phyloP scores from a whole-genome alignment of 1,140 invertebrate genomes.

The Lethocerus indicus region DNA sequence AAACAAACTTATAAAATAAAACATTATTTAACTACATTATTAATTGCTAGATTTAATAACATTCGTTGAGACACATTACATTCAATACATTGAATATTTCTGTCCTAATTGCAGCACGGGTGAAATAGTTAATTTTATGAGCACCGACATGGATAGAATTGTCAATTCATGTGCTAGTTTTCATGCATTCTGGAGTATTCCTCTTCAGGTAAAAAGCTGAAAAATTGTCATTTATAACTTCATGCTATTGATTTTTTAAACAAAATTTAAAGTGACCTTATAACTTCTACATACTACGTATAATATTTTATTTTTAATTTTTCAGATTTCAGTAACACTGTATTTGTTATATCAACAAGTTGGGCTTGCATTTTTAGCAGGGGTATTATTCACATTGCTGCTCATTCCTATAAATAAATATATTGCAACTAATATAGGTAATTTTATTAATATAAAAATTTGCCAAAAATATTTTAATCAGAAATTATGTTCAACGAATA shows the following conservation, averaged over 20 bases:
- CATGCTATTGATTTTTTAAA: background rate
- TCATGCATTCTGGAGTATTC: conserved; percentile 93
- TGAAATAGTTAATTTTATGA: conserved; percentile 93
- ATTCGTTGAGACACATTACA: no score
- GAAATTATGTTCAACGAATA: no score
- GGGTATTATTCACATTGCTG: conserved; percentile 67
- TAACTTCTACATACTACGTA: background rate
- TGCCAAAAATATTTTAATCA: no score
- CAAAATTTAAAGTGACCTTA: background rate
- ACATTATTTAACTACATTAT: no score
- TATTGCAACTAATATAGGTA: conserved; percentile 78
- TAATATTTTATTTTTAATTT: conserved; percentile 19
- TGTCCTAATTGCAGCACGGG: conserved; percentile 44
- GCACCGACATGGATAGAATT: conserved; percentile 86
- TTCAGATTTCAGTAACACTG: conserved; percentile 60
- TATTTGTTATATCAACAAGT: conserved; percentile 76
- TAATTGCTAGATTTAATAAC: no score
- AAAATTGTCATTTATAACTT: background rate
- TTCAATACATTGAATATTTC: no score
- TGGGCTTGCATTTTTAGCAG: conserved; percentile 78
- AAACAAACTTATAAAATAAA: no score
- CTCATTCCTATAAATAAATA: conserved; percentile 89
- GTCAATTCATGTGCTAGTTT: conserved; percentile 92
- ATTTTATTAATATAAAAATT: background rate
- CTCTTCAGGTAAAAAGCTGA: conserved; percentile 51